Evolutionary conservation across 2,113 vertebrate genomes (phyloP).

Genomic region (Anas platyrhynchos): DNA sequence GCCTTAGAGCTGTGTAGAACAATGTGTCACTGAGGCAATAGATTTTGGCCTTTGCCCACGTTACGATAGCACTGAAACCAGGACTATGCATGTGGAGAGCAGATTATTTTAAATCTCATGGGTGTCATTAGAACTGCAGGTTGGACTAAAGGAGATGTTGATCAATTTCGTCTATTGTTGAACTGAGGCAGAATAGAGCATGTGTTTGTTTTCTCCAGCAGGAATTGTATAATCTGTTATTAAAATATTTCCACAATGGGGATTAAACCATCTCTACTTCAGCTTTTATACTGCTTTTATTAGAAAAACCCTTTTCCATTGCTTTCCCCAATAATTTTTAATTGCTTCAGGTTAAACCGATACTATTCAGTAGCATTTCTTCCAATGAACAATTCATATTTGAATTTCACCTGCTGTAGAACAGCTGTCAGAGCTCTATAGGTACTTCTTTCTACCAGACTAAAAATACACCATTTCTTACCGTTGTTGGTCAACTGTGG

Average conservation of each 20-base stretch:
- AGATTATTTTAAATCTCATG: neutral
- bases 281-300: neutral
- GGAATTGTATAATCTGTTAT: neutral
- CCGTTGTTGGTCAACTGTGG: neutral
- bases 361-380: neutral
- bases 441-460: neutral
- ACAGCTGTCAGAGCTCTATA: neutral
- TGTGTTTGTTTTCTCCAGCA: neutral
- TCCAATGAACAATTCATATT: neutral
- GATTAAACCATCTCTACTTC: neutral
- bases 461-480: neutral
- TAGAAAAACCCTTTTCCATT: neutral
- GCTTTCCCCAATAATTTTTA: neutral
- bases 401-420: neutral
- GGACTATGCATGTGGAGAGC: neutral
- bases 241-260: neutral
- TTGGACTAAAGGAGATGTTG: neutral
- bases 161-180: neutral
- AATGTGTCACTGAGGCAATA: conserved; percentile 27
- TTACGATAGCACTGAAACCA: neutral
- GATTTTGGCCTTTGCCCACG: neutral
- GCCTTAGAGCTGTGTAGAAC: neutral
- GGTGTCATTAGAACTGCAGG: neutral
- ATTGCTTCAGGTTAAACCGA: neutral
- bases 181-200: neutral